Evolutionary conservation across 1,140 invertebrate species (phyloP), one percentile per base, ranked within the genome.

Genomic region (Phymastichus coffea): DNA sequence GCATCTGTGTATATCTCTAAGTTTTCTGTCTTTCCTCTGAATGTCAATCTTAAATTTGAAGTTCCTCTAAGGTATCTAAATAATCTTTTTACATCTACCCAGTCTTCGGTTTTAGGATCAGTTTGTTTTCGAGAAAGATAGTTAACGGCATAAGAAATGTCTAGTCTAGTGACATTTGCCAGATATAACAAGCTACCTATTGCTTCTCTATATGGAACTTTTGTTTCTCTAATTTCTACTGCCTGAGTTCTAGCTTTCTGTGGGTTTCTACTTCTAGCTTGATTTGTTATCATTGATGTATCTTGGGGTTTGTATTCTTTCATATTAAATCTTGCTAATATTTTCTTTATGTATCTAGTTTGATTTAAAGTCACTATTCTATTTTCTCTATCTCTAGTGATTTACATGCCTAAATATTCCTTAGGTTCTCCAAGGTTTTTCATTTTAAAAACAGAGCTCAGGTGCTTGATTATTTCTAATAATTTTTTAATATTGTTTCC

Each of bases 201-300:
- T 2, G 51, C 51, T 26, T 53, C 25, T 41, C 38, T 25, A 14
- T 26, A 53, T 9, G 38, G 37, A 20, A 43, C 28, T 1, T 19
- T 53, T 12, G 6, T 33, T 12, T 6, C 6, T 12, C 12, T 33
- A 7, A 12, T 6, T 33, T 33, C 28, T 6, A 7, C 28, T n/a
- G n/a, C n/a, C 12, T 33, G 6, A 7, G 12, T 33, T 12, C 12
- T 6, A 6, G 6, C 12, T 12, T 33, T 6, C 28, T 33, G 6
- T 12, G 28, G 23, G 6, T 10, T 26, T 46, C 4, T 15, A 6
- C 6, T 6, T 17, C 4, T 3, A 14, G 10, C 22, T 51, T 19
- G 30, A n/a, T 38, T 51, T 14, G 48, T 37, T n/a, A 51, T 7
- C 33, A 51, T 51, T 22, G 33, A 20, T 23, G 48, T 37, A n/a